A percentile compares a stretch with the other conserved stretches of the same genome.
Evolutionary conservation across 2,113 vertebrate genomes (phyloP).

Genomic region (Podarcis cretensis): DNA sequence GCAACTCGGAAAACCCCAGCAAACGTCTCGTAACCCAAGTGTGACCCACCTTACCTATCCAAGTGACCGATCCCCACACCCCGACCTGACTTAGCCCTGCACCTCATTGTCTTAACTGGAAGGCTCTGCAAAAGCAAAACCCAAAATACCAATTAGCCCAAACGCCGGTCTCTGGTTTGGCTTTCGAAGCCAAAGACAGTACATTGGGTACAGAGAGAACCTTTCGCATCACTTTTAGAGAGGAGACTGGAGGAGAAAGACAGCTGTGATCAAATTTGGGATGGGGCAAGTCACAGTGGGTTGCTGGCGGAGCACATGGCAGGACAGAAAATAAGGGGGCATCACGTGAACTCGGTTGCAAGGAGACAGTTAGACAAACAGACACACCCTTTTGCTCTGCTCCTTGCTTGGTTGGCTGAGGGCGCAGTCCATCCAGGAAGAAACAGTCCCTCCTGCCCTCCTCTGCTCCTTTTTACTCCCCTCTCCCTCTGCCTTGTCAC

Average conservation of each 20-base stretch:
- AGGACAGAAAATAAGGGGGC: neutral
- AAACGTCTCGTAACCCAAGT: slow-evolving; percentile 87
- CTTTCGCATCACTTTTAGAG: neutral
- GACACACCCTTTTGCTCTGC: neutral
- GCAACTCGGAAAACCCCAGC: slow-evolving; percentile 60
- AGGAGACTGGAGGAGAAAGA: neutral
- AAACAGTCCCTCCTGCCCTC: neutral
- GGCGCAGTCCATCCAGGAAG: neutral
- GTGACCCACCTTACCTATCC: slow-evolving; percentile 56
- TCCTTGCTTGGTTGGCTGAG: neutral
- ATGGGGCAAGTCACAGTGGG: neutral
- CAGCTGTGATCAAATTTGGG: slow-evolving; percentile 1
- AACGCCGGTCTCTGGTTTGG: neutral
- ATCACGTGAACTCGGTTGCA: neutral
- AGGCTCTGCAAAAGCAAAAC: neutral
- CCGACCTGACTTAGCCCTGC: neutral
- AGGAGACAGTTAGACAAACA: neutral
- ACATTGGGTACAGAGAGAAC: neutral
- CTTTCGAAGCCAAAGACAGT: neutral
- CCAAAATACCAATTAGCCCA: neutral
- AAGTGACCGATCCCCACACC: neutral
- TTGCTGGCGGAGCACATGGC: neutral
- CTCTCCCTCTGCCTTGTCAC: neutral
- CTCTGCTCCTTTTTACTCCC: neutral
- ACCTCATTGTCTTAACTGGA: slow-evolving; percentile 37